These are phyloP conservation scores for Cladopsammia gracilis DNA, from an alignment of 64 coral and sea anemone genomes.

Conservation along the genomic window DNA sequence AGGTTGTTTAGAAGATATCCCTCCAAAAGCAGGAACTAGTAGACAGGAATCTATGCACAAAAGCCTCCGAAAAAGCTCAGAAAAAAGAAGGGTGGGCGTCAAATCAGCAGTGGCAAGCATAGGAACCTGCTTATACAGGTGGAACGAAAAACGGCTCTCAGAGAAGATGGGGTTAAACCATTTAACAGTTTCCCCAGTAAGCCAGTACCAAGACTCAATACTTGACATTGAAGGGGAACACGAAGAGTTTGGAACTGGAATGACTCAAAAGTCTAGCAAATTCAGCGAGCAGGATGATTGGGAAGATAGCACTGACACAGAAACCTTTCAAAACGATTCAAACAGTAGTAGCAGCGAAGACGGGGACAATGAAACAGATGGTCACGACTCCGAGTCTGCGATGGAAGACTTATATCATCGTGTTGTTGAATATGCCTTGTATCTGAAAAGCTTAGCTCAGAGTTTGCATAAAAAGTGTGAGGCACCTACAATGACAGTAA, in stretches of 20 bases:
- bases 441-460: not conserved
- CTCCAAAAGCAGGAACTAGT: conserved; percentile 21
- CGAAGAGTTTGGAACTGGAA: not conserved
- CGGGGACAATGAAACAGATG: not conserved
- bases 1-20: conserved; percentile 8
- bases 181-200: not conserved
- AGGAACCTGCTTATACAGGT: conserved; percentile 20
- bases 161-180: not conserved
- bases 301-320: not conserved
- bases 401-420: not conserved
- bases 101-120: conserved; percentile 12
- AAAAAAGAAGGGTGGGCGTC: not conserved
- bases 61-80: conserved; percentile 11
- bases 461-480: not conserved
- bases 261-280: not conserved
- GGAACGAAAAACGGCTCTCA: not conserved
- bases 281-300: not conserved
- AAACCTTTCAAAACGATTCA: not conserved
- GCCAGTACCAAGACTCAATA: not conserved
- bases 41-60: conserved; percentile 23
- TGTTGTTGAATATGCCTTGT: not conserved
- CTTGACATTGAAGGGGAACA: not conserved
- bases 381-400: not conserved
- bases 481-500: not conserved
- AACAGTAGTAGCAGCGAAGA: not conserved